Conservation (phyloP, 1,140 invertebrate genomes). For the Rhagoletis pomonella region DNA sequence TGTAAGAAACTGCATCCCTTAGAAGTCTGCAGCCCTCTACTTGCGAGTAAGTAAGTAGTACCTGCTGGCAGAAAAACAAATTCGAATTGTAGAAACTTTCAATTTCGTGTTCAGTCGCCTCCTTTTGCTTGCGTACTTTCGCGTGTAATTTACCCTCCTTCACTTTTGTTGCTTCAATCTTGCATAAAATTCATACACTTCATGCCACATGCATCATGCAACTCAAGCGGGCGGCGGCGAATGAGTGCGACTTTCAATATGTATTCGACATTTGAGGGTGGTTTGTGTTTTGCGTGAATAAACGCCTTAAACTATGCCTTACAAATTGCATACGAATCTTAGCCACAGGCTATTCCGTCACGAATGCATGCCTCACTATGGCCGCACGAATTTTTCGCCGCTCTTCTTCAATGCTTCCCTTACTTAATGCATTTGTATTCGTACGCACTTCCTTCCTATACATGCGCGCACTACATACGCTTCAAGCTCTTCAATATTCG, state of each 20-base stretch:
- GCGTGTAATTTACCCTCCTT: background rate
- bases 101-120: conserved; percentile 23
- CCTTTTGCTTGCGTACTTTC: conserved; percentile 14
- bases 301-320: conserved; percentile 37
- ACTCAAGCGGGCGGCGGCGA: background rate
- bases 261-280: background rate
- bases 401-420: background rate
- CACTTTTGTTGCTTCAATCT: background rate
- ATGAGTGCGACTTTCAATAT: background rate
- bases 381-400: conserved; percentile 2
- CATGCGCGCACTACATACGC: background rate
- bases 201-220: conserved; percentile 19
- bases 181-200: background rate
- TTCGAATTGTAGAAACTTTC: conserved; percentile 7
- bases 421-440: background rate
- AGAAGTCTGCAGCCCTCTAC: background rate
- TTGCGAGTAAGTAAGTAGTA: background rate
- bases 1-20: conserved; percentile 31
- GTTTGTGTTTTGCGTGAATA: background rate
- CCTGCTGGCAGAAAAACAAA: background rate
- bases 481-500: background rate
- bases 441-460: conserved; percentile 13
- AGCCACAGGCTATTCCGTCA: background rate
- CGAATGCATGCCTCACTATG: background rate
- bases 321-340: background rate